Evolutionary conservation across 2,113 vertebrate species (phyloP).

Genomic region (Piaya cayana): DNA sequence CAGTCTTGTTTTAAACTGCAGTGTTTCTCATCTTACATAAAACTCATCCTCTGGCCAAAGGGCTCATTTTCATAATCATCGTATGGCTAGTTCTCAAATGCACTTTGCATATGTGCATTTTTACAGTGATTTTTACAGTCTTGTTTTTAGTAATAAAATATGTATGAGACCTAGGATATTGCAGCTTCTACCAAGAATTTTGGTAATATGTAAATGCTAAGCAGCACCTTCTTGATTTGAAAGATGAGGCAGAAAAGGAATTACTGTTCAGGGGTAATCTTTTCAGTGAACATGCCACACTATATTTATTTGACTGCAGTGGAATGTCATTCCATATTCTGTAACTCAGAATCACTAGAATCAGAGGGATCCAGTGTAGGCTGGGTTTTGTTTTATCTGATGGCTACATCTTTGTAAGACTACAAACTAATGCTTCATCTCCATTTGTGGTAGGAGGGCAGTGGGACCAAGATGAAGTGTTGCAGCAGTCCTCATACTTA

Average conservation of each 20-base stretch:
- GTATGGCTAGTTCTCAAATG: background rate
- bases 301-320: background rate
- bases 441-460: background rate
- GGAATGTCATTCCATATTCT: background rate
- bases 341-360: background rate
- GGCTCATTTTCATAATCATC: background rate
- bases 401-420: background rate
- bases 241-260: background rate
- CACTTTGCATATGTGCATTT: no score
- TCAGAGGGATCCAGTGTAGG: background rate
- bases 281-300: background rate
- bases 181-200: background rate
- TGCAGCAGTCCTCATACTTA: background rate
- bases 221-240: background rate
- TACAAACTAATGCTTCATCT: background rate
- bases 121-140: background rate
- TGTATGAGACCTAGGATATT: background rate
- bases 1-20: background rate
- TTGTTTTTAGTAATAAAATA: background rate
- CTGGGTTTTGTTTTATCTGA: background rate
- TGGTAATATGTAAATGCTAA: rapidly evolving
- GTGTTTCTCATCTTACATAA: background rate
- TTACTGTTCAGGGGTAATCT: background rate
- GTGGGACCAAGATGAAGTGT: background rate
- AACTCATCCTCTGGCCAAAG: background rate